phyloP scores from a whole-genome alignment of 1,140 invertebrate species.

The Centruroides sculpturatus region DNA sequence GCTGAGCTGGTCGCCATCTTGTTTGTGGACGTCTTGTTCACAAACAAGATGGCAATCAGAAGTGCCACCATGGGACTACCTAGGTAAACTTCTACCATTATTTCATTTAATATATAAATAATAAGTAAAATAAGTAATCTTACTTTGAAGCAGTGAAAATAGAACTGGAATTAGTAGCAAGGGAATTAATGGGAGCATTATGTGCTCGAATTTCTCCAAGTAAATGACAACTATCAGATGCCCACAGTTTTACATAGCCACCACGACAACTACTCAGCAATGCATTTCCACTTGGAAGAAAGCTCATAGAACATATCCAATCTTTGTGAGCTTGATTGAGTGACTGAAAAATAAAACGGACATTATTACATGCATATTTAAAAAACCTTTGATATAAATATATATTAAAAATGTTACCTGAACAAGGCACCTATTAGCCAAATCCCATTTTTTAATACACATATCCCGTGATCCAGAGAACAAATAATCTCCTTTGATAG shows the following conservation, averaged over 20 bases:
- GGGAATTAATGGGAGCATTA: constrained; percentile 54
- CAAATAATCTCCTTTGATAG: constrained; percentile 44
- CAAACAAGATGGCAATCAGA: no score
- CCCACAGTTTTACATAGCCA: constrained; percentile 57
- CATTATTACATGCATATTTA: no score
- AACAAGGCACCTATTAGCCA: constrained; percentile 47
- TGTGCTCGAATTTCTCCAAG: constrained; percentile 60
- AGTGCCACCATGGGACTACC: neutral
- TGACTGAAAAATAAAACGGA: constrained; percentile 35
- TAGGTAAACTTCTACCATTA: neutral
- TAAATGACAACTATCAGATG: constrained; percentile 42
- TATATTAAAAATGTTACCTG: constrained; percentile 32
- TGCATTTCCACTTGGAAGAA: constrained; percentile 39
- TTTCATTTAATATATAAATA: neutral
- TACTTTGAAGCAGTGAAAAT: constrained; percentile 59
- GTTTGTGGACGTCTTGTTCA: no score
- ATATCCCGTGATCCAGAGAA: constrained; percentile 76
- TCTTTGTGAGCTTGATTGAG: constrained; percentile 77
- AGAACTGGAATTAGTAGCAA: constrained; percentile 51
- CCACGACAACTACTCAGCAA: constrained; percentile 60
- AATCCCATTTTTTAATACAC: constrained; percentile 77
- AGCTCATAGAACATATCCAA: constrained; percentile 65
- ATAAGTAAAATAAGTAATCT: constrained; percentile 14
- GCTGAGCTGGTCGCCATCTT: no score
- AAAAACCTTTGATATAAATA: no score